Base-by-base conservation (phyloP, 2,888 invertebrate species). In the Chymomyza caudatula region DNA sequence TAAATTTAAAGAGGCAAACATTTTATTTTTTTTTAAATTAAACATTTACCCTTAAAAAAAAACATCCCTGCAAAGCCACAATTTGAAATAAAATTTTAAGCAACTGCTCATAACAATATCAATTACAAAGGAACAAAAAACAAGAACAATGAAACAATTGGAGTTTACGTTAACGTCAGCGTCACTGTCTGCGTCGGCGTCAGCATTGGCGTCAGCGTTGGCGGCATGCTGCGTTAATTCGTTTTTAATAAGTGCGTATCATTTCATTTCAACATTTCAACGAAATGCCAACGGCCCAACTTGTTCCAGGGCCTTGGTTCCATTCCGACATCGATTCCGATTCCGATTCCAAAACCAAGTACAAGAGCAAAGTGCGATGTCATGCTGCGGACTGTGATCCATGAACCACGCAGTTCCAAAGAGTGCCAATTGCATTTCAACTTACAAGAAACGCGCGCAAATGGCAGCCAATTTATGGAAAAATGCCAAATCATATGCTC, bases 231-330 rank as follows among this genome's bases (percentile, higher is more conserved):
- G 81, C 71, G 84, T 85, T 87, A 86, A 85, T 82, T 83, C 77
- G 78, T 83, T 79, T 80, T 87, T 85, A 87, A 87, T 87, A 88
- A 86, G 76, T 86, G 84, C 83, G 79, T 86, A 87, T 88, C 86
- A 86, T 84, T 85, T 85, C 77, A 77, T 80, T 79, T 80, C 78
- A 86, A 84, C 84, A 78, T 75, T 78, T 79, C 74, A 78, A 73
- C 74, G 71, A 66, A 81, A 59, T 44, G 29, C 37, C 59, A 37
- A 23, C n/a, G 44, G 23, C 53, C 15, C 54, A 49, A 51, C 52
- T 63, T 53, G 66, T 42, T 47, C 19, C 54, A 54, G 56, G 54
- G 57, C 4, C 25, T 29, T 25, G n/a, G 25, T 15, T 13, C 43
- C 58, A 58, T 58, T 60, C 23, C 29, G 29, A 8, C 29, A 11